A percentile compares a stretch with the other conserved stretches of the same genome.
Conservation (phyloP, 2,113 vertebrate species). For the Otis tarda region DNA sequence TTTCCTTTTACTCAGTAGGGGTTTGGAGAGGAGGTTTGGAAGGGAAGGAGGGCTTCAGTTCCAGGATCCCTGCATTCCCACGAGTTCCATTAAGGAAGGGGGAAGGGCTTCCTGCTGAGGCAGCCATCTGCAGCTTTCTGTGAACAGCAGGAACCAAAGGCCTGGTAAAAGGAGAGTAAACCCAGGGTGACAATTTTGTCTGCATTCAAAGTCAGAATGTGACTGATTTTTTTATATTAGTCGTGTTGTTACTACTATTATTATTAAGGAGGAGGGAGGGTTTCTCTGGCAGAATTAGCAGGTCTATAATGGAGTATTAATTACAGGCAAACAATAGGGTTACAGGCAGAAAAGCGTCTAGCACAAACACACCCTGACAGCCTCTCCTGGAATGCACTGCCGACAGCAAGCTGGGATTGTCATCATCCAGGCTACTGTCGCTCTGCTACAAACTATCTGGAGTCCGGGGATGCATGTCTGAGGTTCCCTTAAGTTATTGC, state of each 20-base stretch:
- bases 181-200: slow-evolving; percentile 69
- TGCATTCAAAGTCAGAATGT: slow-evolving; percentile 50
- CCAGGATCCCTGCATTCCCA: slow-evolving; percentile 91
- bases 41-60: slow-evolving; percentile 86
- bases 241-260: slow-evolving; percentile 16
- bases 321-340: slow-evolving; percentile 71
- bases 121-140: slow-evolving; percentile 82
- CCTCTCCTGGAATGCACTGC: slow-evolving; percentile 70
- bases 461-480: slow-evolving; percentile 50
- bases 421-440: slow-evolving; percentile 70
- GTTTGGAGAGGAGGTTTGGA: slow-evolving; percentile 89
- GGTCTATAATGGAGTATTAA: slow-evolving; percentile 52
- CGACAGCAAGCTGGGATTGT: slow-evolving; percentile 76
- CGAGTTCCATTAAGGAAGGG: slow-evolving; percentile 92
- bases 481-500: slow-evolving; percentile 65
- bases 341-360: slow-evolving; percentile 59
- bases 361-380: slow-evolving; percentile 70
- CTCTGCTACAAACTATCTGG: slow-evolving; percentile 22
- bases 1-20: slow-evolving; percentile 79
- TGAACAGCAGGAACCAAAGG: slow-evolving; percentile 79
- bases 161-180: slow-evolving; percentile 72
- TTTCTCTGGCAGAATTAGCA: slow-evolving; percentile 48
- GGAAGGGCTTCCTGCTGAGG: slow-evolving; percentile 90
- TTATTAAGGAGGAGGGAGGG: slow-evolving; percentile 39
- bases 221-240: slow-evolving; percentile 23